These are phyloP conservation scores for Drosophila athabasca DNA, from an alignment of 1,140 invertebrate species.

Conservation along the genomic window DNA sequence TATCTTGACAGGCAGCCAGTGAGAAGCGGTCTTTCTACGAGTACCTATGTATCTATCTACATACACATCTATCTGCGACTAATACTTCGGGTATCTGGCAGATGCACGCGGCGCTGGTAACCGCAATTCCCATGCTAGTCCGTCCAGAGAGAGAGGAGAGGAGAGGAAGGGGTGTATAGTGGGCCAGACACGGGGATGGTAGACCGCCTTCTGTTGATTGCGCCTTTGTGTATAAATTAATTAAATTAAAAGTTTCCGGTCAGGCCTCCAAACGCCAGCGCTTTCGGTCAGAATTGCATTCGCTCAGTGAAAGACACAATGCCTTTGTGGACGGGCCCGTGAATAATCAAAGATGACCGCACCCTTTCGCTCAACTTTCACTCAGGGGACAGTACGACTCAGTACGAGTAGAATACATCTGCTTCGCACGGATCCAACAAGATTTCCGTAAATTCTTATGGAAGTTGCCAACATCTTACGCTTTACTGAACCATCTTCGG, in stretches of 20 bases:
- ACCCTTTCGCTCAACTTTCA: slow-evolving; percentile 16
- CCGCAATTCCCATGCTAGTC: slow-evolving; percentile 60
- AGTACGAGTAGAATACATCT: no score
- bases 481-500: no score
- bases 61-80: no score
- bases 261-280: slow-evolving; percentile 73
- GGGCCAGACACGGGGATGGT: neutral
- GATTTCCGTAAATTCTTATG: no score
- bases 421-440: no score
- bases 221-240: slow-evolving; percentile 83
- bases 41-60: no score
- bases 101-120: slow-evolving; percentile 59
- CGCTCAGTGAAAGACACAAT: slow-evolving; percentile 12
- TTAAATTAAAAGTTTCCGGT: slow-evolving; percentile 83
- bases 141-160: no score
- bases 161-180: no score
- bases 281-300: slow-evolving; percentile 43
- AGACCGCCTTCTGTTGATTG: slow-evolving; percentile 72
- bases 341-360: slow-evolving; percentile 18
- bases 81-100: slow-evolving; percentile 32
- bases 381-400: neutral
- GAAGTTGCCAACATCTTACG: no score
- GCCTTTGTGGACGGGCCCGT: slow-evolving; percentile 8
- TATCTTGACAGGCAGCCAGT: slow-evolving; percentile 41
- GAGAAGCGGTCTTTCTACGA: slow-evolving; percentile 35